These are phyloP conservation scores for Chrosomus eos DNA, from an alignment of 2,797 vertebrate species.

Conservation along the genomic window DNA sequence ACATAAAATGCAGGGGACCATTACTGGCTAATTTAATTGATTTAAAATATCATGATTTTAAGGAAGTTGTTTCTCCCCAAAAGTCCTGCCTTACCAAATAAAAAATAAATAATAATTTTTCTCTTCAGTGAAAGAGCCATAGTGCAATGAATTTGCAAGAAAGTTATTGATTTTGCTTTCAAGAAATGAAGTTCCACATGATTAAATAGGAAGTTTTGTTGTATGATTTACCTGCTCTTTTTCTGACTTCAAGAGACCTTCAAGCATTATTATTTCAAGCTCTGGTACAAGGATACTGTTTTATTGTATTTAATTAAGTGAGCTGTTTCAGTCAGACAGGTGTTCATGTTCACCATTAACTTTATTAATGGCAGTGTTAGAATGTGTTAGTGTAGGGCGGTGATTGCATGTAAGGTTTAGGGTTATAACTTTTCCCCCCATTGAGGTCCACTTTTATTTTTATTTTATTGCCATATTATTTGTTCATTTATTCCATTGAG, in stretches of 20 bases:
- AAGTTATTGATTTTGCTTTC: conserved; percentile 60
- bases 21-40: conserved; percentile 50
- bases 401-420: not conserved
- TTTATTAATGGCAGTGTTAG: not conserved
- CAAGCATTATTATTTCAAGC: not conserved
- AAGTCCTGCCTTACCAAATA: conserved; percentile 33
- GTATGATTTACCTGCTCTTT: conserved; percentile 59
- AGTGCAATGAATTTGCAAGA: conserved; percentile 48
- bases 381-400: not conserved
- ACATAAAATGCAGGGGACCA: conserved; percentile 32
- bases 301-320: conserved; percentile 26
- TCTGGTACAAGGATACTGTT: not conserved
- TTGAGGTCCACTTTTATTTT: not conserved
- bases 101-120: conserved; percentile 57
- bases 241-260: conserved; percentile 24
- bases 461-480: not conserved
- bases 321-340: not conserved
- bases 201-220: conserved; percentile 57
- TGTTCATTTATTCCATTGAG: not conserved
- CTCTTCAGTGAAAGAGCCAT: conserved; percentile 56
- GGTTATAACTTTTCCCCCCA: not conserved
- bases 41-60: conserved; percentile 44
- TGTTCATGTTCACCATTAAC: conserved; percentile 2
- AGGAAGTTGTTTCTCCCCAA: conserved; percentile 14
- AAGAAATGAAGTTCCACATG: conserved; percentile 55